A percentile compares a stretch with the other conserved stretches of the same genome.
Conservation (phyloP, 2,888 invertebrate species). For the Standfussiana lucernea region DNA sequence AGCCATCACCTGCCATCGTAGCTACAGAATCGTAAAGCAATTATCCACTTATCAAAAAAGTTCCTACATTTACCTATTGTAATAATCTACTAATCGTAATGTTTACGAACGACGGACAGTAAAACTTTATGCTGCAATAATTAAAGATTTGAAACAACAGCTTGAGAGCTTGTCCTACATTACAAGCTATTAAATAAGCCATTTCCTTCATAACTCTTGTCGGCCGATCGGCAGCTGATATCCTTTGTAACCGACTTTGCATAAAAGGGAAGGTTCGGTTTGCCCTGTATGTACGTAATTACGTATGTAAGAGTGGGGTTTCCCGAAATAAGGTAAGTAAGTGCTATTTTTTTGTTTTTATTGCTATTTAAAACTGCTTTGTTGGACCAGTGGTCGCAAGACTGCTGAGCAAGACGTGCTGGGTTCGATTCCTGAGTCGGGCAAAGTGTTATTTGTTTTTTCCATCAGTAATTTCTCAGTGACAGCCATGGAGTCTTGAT, state of each 20-base stretch:
- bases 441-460: background rate
- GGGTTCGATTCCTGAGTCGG: background rate
- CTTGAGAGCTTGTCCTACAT: constrained; percentile 18
- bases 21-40: background rate
- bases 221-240: constrained; percentile 42
- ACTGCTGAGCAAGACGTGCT: background rate
- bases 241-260: constrained; percentile 25
- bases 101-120: background rate
- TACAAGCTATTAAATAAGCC: constrained; percentile 31
- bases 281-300: background rate
- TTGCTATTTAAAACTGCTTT: background rate
- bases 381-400: background rate
- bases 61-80: background rate
- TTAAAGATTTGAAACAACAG: constrained; percentile 11
- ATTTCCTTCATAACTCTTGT: constrained; percentile 35
- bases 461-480: background rate
- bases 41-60: background rate
- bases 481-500: background rate
- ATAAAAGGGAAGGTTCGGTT: constrained; percentile 4
- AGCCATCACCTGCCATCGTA: background rate
- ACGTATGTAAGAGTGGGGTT: background rate
- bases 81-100: background rate
- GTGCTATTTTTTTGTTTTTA: background rate
- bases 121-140: constrained; percentile 22
- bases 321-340: no score